Base-by-base conservation (phyloP, 2,113 vertebrate genomes). In the Xenotilapia longispinis region DNA sequence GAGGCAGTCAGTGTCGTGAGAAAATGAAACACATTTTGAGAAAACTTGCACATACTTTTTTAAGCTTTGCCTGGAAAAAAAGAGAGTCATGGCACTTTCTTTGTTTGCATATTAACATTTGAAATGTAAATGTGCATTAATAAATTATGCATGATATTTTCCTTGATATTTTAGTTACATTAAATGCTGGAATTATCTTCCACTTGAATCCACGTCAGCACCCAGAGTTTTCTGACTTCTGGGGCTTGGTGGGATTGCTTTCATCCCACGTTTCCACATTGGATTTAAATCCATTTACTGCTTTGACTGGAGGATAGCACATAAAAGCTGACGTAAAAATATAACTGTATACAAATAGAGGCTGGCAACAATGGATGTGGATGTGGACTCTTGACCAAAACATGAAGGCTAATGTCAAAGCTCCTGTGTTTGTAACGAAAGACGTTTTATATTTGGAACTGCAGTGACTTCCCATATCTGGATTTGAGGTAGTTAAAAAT, bases 251-350 rank as follows among this genome's bases (percentile, higher is more conserved):
- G 9, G 84, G 85, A 86, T 92, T 90, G 87, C 91, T 94, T 93
- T 95, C 94, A 93, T 94, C 92, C 90, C 88, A 90, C 90, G 83
- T 91, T 90, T 92, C 90, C 87, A 90, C 87, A 84, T 88, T 91
- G 93, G 90, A 95, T 95, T 95, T 91, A 79, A 92, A 91, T 94
- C 88, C 82, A 89, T 93, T 93, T 92, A 88, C 84, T 87, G 90
- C 87, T 89, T 86, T 73, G 79, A 89, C 89, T 91, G 87, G 49
- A 87, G 84, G 80, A 89, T 75, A 80, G 73, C 75, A 58, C 49
- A 42, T 84, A 57, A 75, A 70, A 57, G 82, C 80, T 84, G 88
- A 87, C 81, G 83, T 91, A 70, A 87, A 91, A 92, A 83, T 73
- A 81, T 89, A 95, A 93, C 91, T 87, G 57, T 88, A 79, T 54